Evolutionary conservation across 2,888 invertebrate genomes (phyloP).

Genomic region (Pristionchus arcanus): DNA sequence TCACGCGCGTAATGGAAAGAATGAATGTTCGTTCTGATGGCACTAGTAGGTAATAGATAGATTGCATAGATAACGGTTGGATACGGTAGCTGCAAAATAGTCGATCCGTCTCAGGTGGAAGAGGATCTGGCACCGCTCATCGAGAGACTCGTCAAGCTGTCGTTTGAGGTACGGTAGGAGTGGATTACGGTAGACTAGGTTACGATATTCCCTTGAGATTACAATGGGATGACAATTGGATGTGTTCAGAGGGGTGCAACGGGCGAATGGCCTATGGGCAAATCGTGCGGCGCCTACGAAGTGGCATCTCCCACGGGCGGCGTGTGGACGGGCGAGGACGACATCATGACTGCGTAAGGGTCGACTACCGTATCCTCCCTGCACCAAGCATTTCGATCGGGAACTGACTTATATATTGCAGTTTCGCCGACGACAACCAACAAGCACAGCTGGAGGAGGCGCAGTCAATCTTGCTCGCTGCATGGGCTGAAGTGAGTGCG

Average conservation of each 20-base stretch:
- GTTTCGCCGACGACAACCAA: not conserved
- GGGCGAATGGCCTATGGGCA: not conserved
- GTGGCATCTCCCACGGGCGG: not conserved
- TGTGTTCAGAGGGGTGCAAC: not conserved
- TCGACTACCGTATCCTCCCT: not conserved
- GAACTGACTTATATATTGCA: not conserved
- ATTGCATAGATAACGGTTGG: not conserved
- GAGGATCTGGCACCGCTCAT: not conserved
- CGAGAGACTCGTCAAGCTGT: constrained; percentile 1
- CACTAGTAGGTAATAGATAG: not conserved
- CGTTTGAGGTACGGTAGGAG: constrained; percentile 20
- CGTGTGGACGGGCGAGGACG: constrained; percentile 38
- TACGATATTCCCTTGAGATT: not conserved
- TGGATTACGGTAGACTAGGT: not conserved
- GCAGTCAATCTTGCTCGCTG: not conserved
- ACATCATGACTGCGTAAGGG: constrained; percentile 9
- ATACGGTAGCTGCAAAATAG: not conserved
- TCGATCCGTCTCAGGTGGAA: not conserved
- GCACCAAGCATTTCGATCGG: not conserved
- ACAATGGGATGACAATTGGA: not conserved
- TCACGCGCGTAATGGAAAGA: too few species aligned
- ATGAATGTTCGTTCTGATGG: too few species aligned
- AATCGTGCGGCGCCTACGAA: not conserved
- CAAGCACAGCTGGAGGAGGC: not conserved
- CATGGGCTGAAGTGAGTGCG: not conserved